A percentile compares a stretch with the other conserved stretches of the same genome.
Conservation (phyloP, 2,888 invertebrate genomes). For the Tuberolachnus salignus region DNA sequence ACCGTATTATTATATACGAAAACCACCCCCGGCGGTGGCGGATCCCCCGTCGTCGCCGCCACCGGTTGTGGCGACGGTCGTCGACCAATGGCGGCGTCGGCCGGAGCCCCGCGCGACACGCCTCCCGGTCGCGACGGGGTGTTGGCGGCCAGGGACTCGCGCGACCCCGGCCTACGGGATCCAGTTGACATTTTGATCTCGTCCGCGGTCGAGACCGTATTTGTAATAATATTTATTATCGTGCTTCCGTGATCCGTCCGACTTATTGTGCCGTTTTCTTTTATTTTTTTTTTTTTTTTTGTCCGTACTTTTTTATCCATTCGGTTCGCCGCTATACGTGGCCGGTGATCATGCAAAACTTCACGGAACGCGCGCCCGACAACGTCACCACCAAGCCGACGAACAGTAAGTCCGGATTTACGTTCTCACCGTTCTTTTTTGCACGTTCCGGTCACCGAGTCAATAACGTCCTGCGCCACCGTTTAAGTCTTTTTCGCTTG, state of each 20-base stretch:
- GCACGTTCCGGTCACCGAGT: background rate
- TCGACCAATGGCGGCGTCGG: slow-evolving; percentile 36
- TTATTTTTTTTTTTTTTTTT: background rate
- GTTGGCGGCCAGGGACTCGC: background rate
- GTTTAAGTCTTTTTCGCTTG: slow-evolving; percentile 32
- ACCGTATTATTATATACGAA: background rate
- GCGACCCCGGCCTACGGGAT: slow-evolving; percentile 23
- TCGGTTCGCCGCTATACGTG: background rate
- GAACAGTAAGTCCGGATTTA: slow-evolving; percentile 29
- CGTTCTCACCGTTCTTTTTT: background rate
- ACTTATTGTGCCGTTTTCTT: background rate
- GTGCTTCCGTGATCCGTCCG: background rate
- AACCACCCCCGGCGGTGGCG: slow-evolving; percentile 41
- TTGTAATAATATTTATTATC: background rate
- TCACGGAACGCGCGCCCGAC: slow-evolving; percentile 33
- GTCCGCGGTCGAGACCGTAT: slow-evolving; percentile 16
- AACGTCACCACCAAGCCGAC: slow-evolving; percentile 43
- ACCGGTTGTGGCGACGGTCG: slow-evolving; percentile 44
- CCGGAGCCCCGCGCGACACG: background rate
- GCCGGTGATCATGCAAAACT: slow-evolving; percentile 38
- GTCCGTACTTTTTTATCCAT: background rate
- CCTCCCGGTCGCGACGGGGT: slow-evolving; percentile 28
- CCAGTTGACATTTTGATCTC: slow-evolving; percentile 55
- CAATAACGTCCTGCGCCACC: background rate
- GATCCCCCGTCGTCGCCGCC: background rate